Conservation (phyloP, 1,140 invertebrate species). For the Drosophila teissieri region DNA sequence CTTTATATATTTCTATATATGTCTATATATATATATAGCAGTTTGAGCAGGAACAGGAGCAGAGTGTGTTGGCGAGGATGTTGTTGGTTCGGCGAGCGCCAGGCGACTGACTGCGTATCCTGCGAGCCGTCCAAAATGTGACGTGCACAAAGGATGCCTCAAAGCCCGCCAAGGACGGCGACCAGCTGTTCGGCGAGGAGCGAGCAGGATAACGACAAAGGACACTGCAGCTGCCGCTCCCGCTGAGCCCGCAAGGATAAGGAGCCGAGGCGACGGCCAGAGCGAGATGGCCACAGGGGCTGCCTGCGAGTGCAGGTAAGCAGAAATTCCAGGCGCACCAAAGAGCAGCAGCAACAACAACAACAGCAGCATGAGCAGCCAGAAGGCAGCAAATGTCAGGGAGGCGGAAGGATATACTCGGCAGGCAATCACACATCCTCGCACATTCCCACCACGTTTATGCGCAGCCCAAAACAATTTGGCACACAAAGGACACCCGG, state of each 20-base stretch:
- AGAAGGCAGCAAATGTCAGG: background rate
- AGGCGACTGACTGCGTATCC: slow-evolving; percentile 40
- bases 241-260: slow-evolving; percentile 17
- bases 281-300: slow-evolving; percentile 1
- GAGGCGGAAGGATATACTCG: slow-evolving; percentile 20
- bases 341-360: slow-evolving; percentile 1
- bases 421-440: background rate
- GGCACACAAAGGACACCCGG: background rate
- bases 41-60: background rate
- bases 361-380: background rate
- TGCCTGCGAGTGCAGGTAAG: slow-evolving; percentile 38
- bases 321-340: slow-evolving; percentile 15
- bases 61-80: slow-evolving; percentile 10
- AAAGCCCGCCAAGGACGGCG: slow-evolving; percentile 42
- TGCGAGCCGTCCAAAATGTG: background rate
- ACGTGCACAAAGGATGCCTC: slow-evolving; percentile 26
- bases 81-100: slow-evolving; percentile 49
- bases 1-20: background rate
- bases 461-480: slow-evolving; percentile 1
- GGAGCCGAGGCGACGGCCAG: background rate
- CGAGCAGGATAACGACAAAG: slow-evolving; percentile 15
- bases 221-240: slow-evolving; percentile 33
- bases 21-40: no score
- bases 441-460: slow-evolving; percentile 1
- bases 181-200: slow-evolving; percentile 31